Evolutionary conservation across 2,113 vertebrate species (phyloP).

Genomic region (Serinus canaria): DNA sequence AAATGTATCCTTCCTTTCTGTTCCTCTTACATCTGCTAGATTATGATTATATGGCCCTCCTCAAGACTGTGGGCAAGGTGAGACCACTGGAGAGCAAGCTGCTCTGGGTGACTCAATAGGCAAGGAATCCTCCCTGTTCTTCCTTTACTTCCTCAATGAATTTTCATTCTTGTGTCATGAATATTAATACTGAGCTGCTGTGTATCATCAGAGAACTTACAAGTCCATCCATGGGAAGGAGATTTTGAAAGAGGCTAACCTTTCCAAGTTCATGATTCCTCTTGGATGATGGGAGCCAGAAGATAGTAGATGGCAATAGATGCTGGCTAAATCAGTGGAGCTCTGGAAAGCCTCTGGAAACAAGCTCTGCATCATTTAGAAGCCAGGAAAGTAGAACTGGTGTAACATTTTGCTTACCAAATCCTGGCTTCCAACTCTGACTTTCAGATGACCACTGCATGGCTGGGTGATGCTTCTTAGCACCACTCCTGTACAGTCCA

Average conservation of each 20-base stretch:
- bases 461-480: not conserved
- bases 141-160: not conserved
- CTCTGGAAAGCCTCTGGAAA: not conserved
- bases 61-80: not conserved
- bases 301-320: not conserved
- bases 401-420: not conserved
- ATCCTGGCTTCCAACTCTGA: not conserved
- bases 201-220: not conserved
- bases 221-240: not conserved
- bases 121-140: not conserved
- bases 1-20: not conserved
- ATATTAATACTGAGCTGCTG: not conserved
- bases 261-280: not conserved
- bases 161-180: not conserved
- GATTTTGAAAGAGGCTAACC: not conserved
- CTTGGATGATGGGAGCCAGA: not conserved
- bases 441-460: not conserved
- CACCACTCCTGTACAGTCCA: not conserved
- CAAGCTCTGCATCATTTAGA: not conserved
- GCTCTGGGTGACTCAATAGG: not conserved
- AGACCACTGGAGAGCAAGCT: not conserved
- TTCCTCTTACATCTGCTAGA: not conserved
- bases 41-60: not conserved
- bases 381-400: not conserved
- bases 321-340: rapidly evolving